These are phyloP conservation scores for Drosophila tanythrix DNA, from an alignment of 2,888 invertebrate genomes.

Conservation along the genomic window DNA sequence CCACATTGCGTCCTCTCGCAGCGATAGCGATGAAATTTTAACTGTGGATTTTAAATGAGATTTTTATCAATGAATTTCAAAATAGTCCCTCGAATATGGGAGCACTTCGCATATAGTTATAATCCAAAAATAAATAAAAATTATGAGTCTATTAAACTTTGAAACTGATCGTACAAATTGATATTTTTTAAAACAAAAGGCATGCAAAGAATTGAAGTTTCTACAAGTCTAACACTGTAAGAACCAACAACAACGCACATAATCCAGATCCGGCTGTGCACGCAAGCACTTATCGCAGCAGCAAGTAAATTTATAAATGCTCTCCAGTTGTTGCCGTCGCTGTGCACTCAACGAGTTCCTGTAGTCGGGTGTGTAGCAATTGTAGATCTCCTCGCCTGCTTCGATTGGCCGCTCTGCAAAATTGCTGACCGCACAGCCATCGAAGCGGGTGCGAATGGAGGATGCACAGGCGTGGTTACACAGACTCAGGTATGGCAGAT, in stretches of 20 bases:
- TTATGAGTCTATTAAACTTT: not conserved
- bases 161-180: too few relatives aligned
- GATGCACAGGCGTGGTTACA: slow-evolving; percentile 97
- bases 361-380: slow-evolving; percentile 94
- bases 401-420: slow-evolving; percentile 88
- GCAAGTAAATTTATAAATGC: slow-evolving; percentile 93
- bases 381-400: slow-evolving; percentile 90
- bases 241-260: slow-evolving; percentile 45
- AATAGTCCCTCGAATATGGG: not conserved
- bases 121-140: not conserved
- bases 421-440: slow-evolving; percentile 89
- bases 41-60: slow-evolving; percentile 35
- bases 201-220: not conserved
- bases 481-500: slow-evolving; percentile 94
- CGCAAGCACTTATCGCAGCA: slow-evolving; percentile 89
- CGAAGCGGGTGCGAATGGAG: slow-evolving; percentile 91
- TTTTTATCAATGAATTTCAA: not conserved
- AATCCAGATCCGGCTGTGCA: slow-evolving; percentile 58
- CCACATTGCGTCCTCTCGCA: slow-evolving; percentile 68
- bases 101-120: not conserved
- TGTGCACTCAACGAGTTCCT: slow-evolving; percentile 87
- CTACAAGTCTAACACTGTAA: not conserved
- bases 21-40: slow-evolving; percentile 71
- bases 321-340: slow-evolving; percentile 87
- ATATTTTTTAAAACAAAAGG: too few relatives aligned